A percentile compares a stretch with the other conserved stretches of the same genome.
These are phyloP conservation scores for Coracias cyanogaster DNA, from an alignment of 2,797 vertebrate species.

Conservation along the genomic window DNA sequence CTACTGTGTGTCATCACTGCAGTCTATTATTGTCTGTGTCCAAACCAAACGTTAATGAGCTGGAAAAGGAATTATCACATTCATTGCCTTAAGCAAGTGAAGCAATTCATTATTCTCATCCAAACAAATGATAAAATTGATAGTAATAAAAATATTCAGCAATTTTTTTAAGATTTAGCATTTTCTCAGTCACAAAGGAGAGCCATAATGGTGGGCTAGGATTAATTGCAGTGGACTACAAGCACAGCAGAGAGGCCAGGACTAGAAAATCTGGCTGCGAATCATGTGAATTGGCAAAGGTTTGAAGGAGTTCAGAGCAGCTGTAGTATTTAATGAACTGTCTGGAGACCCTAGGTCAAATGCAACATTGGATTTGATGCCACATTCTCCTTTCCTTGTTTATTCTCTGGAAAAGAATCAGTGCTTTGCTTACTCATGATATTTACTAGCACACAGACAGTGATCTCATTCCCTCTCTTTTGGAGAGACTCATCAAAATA, in stretches of 20 bases:
- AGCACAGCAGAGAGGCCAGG: background rate
- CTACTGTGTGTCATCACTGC: background rate
- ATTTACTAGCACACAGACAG: background rate
- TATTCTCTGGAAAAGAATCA: background rate
- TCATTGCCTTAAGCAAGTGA: constrained; percentile 18
- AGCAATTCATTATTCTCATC: background rate
- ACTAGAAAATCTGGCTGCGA: background rate
- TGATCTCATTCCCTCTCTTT: background rate
- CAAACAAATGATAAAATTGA: constrained; percentile 16
- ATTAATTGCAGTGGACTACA: background rate
- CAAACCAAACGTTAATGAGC: background rate
- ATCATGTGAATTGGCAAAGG: background rate
- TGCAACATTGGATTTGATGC: background rate
- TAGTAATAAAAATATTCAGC: background rate
- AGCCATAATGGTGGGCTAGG: background rate
- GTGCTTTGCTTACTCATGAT: background rate
- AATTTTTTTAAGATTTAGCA: background rate
- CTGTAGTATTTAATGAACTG: background rate
- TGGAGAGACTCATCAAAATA: background rate
- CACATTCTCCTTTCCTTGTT: background rate
- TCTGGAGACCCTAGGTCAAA: background rate
- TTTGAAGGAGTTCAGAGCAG: background rate
- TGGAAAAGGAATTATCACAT: background rate
- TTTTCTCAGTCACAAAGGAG: constrained; percentile 19
- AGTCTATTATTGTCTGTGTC: background rate